phyloP scores from a whole-genome alignment of 1,140 invertebrate species.

The Drosophila arawakana region DNA sequence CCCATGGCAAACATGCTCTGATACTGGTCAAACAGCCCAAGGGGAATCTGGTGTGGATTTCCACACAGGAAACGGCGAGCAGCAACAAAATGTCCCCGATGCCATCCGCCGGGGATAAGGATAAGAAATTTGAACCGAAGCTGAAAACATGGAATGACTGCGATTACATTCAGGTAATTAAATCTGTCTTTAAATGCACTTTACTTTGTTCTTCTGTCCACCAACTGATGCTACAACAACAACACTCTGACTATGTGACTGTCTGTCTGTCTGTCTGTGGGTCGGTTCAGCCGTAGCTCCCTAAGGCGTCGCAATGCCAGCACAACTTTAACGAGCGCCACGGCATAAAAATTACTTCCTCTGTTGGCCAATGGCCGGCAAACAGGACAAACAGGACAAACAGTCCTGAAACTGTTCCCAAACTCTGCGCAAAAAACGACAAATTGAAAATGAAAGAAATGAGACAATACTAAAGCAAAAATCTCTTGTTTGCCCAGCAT shows the following conservation, averaged over 20 bases:
- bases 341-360: conserved; percentile 76
- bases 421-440: conserved; percentile 73
- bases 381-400: conserved; percentile 47
- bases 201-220: conserved; percentile 27
- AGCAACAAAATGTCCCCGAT: conserved; percentile 68
- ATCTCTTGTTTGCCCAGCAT: conserved; percentile 72
- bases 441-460: conserved; percentile 77
- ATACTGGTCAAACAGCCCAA: conserved; percentile 93
- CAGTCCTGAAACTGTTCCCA: conserved; percentile 23
- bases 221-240: conserved; percentile 16
- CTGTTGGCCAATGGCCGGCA: conserved; percentile 64
- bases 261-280: conserved; percentile 9
- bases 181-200: conserved; percentile 72
- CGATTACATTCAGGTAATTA: conserved; percentile 90
- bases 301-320: conserved; percentile 45
- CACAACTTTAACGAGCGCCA: conserved; percentile 72
- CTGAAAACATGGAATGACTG: conserved; percentile 92
- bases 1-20: conserved; percentile 92
- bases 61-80: conserved; percentile 87
- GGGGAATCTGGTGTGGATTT: conserved; percentile 92
- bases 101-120: conserved; percentile 74
- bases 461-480: conserved; percentile 69
- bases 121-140: conserved; percentile 85
- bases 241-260: not conserved
- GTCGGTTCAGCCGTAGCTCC: conserved; percentile 21